Base-by-base conservation (phyloP, 2,113 vertebrate genomes). In the Channa argus region DNA sequence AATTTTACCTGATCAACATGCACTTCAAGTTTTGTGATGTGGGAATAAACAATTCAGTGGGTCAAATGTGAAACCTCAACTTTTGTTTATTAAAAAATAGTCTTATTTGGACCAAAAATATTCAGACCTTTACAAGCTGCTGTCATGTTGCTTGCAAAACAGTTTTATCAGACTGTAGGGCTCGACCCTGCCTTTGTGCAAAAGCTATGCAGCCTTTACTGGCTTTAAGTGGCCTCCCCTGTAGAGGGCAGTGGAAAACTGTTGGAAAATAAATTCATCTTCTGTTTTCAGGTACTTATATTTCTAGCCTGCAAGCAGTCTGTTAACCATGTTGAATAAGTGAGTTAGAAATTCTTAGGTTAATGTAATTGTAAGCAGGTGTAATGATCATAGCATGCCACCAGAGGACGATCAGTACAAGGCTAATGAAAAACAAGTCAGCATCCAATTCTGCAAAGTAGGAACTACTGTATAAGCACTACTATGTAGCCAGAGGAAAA, bases 201-300 rank as follows among this genome's bases (percentile, higher is more conserved):
- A 61, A 47, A 58, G 10, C 63, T 59, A 46, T 51, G 38, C 24
- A 24, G 24, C 24, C 24, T 24, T 24, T 24, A 24, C 24, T 24
- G 24, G 24, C 24, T 24, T 24, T 24, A 24, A 24, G 24, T 24
- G 10, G 7, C 3, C 34, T n/a, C 41, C 41, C 73, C 77, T 71
- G 54, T 64, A 80, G 80, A 74, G 53, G 73, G 66, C 77, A 74
- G 69, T 44, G 37, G 24, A 66, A 14, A 10, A 63, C 63, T 62
- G 1, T 8, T 52, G 2, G 39, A 10, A 66, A 5, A 14, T 2
- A 15, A 37, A 9, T 15, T 60, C 11, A 38, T 5, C 4, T 2
- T 12, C 24, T 24, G 24, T 24, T 24, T 24, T 1, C 24, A 24
- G 24, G 1, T 24, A 24, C 24, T 24, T 24, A 24, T 24, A 15